Evolutionary conservation across 2,113 vertebrate species (phyloP), one percentile per base, ranked within the genome.

Genomic region (Scomber scombrus): DNA sequence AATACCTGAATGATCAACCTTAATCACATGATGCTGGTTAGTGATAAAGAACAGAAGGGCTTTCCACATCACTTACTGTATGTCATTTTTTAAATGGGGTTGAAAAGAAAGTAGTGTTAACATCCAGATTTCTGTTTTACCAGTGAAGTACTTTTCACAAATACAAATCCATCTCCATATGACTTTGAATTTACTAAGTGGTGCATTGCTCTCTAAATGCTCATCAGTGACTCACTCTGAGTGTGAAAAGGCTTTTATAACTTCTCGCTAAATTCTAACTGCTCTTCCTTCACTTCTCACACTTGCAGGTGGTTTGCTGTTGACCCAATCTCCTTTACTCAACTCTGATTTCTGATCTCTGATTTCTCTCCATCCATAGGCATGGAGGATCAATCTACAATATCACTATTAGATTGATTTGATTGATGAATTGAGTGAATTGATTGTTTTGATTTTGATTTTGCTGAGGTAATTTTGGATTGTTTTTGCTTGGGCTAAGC

Each of bases 301-400:
- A 74, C 6, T 29, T 73, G 72, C 63, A 4, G 62, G 54, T 79
- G 75, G 50, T 74, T 79, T 78, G 19, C 52, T 80, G 19, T 71
- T 73, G 31, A 78, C 68, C 19, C 14, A 3, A 76, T 81, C 64
- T 68, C 15, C 46, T 75, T 55, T 84, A 61, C 85, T 82, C 46
- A 67, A 50, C 54, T 71, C 12, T 81, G 63, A 74, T 72, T 86
- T 82, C 11, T 57, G 72, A 68, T 12, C 2, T 40, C 40, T 40
- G 34, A 40, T 9, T 40, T 80, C 45, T 88, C 50, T 87, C 81
- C 77, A 84, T 89, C 84, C 11, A 0, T 70, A 82, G 82, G 68
- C 71, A 86, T 89, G 84, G 82, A 61, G 40, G 71, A 87, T 92
- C 87, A 89, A 87, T 91, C 87, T 76, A 23, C 65, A 79, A 11